phyloP scores from a whole-genome alignment of 2,888 invertebrate genomes.

The Antitype chi region DNA sequence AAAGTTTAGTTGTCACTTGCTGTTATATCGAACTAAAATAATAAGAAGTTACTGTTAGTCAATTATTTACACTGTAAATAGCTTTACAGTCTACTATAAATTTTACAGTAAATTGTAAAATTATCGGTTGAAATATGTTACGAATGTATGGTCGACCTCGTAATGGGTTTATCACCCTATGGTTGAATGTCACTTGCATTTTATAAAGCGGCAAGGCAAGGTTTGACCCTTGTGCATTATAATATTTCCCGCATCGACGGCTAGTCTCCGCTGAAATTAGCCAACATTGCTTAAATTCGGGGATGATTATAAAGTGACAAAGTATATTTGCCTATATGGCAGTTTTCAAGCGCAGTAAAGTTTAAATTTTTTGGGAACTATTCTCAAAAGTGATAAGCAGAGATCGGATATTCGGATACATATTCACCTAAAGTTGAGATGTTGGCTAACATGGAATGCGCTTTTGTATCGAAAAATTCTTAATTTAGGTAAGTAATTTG shows the following conservation, averaged over 20 bases:
- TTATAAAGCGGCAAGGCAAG: neutral
- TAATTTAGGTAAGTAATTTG: no score
- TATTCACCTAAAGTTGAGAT: no score
- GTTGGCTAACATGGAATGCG: no score
- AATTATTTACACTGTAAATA: conserved; percentile 1
- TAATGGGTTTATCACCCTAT: neutral
- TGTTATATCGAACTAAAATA: neutral
- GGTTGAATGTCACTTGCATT: neutral
- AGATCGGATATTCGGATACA: no score
- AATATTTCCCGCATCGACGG: no score
- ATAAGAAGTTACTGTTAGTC: neutral
- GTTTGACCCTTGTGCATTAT: no score
- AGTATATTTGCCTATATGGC: neutral
- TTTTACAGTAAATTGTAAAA: neutral
- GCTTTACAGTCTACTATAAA: conserved; percentile 1
- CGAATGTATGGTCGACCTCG: neutral
- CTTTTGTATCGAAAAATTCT: no score
- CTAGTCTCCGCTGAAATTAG: no score
- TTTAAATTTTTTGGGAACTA: neutral
- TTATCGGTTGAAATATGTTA: neutral
- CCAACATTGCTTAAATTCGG: no score
- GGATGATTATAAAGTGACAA: neutral
- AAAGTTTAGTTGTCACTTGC: no score
- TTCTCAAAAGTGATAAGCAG: neutral
- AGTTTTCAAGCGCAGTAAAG: neutral